phyloP scores from a whole-genome alignment of 2,113 vertebrate species.

The Telmatochromis sp. region DNA sequence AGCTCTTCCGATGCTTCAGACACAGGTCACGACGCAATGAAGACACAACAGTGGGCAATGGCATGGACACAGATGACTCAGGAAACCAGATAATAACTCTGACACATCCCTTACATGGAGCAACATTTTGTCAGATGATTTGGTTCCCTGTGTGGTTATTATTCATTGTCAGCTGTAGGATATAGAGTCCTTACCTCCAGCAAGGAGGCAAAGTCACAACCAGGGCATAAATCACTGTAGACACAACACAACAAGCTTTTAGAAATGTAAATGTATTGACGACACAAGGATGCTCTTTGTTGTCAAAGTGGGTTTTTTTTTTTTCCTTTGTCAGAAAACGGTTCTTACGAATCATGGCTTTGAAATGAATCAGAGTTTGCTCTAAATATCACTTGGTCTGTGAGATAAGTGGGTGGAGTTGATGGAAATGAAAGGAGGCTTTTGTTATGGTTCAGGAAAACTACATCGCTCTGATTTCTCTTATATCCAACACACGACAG shows the following conservation, averaged over 20 bases:
- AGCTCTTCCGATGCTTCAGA: neutral
- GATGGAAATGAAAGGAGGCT: neutral
- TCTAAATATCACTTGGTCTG: neutral
- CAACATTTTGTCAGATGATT: neutral
- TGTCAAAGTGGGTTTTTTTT: neutral
- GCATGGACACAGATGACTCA: neutral
- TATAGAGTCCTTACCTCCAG: neutral
- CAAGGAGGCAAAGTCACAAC: neutral
- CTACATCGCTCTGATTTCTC: neutral
- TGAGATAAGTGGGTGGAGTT: neutral
- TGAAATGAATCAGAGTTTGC: neutral
- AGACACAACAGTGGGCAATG: neutral
- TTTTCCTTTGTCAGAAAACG: neutral
- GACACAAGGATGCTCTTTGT: neutral
- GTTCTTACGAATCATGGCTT: neutral
- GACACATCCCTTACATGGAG: neutral
- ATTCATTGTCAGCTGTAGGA: neutral
- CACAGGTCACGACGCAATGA: neutral
- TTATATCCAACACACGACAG: neutral
- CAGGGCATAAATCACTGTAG: neutral
- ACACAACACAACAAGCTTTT: neutral
- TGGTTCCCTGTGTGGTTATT: neutral
- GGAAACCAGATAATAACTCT: neutral
- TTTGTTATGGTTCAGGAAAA: neutral
- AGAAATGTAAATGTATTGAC: neutral